These are phyloP conservation scores for Hydrozoanthus tunicans DNA, from an alignment of 64 coral and sea anemone species.

Conservation along the genomic window DNA sequence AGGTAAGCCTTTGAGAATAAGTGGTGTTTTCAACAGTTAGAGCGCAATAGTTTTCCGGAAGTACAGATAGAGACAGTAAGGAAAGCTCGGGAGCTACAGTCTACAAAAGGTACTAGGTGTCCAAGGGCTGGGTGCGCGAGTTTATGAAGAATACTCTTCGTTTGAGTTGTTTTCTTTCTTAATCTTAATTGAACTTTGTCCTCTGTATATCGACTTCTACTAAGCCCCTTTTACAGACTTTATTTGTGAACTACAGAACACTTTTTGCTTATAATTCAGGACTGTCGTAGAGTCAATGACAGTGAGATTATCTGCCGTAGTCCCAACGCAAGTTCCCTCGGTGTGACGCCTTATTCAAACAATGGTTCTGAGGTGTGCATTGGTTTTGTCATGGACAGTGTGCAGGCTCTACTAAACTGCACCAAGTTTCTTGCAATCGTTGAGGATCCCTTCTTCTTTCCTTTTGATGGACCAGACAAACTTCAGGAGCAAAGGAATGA, in stretches of 20 bases:
- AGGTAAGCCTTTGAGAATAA: conserved; percentile 36
- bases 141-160: too few relatives aligned
- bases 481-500: conserved; percentile 40
- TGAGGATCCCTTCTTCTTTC: conserved; percentile 57
- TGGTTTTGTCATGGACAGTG: conserved; percentile 76
- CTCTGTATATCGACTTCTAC: too few relatives aligned
- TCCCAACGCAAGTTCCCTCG: conserved; percentile 56
- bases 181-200: too few relatives aligned
- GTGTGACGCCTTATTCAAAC: conserved; percentile 26
- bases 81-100: too few relatives aligned
- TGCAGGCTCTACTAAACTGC: conserved; percentile 37
- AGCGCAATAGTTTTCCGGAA: too few relatives aligned
- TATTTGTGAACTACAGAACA: too few relatives aligned
- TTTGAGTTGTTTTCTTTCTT: too few relatives aligned
- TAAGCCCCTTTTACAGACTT: too few relatives aligned
- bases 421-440: conserved; percentile 54
- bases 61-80: too few relatives aligned
- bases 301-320: conserved; percentile 59
- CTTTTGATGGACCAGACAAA: conserved; percentile 44
- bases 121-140: too few relatives aligned
- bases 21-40: background rate
- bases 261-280: conserved; percentile 10
- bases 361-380: conserved; percentile 70
- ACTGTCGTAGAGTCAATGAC: conserved; percentile 44
- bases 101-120: too few relatives aligned